Conservation (phyloP, 1,140 invertebrate genomes). For the Chelonus insularis region DNA sequence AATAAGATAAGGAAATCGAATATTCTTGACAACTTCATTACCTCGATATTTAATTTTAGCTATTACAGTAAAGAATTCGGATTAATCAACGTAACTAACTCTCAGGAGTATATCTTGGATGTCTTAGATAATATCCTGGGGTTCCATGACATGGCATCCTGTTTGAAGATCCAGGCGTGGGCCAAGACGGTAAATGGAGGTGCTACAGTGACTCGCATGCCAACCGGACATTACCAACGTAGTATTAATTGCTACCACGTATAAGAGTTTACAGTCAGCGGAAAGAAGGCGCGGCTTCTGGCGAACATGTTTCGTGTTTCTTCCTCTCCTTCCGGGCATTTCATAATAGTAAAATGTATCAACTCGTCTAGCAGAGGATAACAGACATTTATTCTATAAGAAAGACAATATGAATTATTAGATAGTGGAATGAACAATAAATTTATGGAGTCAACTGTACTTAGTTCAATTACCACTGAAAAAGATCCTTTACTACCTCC, state of each 20-base stretch:
- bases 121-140: not conserved
- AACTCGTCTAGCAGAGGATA: not conserved
- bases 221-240: conserved; percentile 45
- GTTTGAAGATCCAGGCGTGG: not conserved
- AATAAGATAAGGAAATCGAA: not conserved
- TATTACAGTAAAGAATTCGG: not conserved
- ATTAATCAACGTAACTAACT: conserved; percentile 3
- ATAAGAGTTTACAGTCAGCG: conserved; percentile 19
- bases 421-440: not conserved
- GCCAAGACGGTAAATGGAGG: conserved; percentile 37
- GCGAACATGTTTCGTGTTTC: conserved; percentile 18
- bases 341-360: conserved; percentile 8
- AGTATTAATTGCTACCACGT: conserved; percentile 48
- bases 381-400: conserved; percentile 1
- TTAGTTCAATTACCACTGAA: not conserved
- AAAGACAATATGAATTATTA: conserved; percentile 3
- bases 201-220: conserved; percentile 40
- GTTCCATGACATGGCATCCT: not conserved
- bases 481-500: not conserved
- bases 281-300: conserved; percentile 25
- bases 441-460: conserved; percentile 6
- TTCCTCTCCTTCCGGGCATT: not conserved
- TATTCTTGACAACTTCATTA: not conserved
- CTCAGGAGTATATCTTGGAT: not conserved
- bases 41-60: not conserved